Percentiles rank a stretch among this genome's conserved stretches.
phyloP scores from a whole-genome alignment of 2,888 invertebrate species.

The Bombyx huttoni region DNA sequence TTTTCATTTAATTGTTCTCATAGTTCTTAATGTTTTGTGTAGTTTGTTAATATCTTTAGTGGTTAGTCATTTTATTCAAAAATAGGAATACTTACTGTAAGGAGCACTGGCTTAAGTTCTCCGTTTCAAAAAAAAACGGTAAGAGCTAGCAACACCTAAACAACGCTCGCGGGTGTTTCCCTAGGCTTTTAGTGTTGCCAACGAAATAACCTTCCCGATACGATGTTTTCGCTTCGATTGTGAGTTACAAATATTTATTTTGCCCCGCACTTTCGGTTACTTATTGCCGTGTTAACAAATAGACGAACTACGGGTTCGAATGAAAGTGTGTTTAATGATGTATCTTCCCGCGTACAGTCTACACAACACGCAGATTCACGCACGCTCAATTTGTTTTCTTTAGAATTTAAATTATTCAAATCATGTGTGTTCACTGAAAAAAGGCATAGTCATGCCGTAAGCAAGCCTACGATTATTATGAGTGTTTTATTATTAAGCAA shows the following conservation, averaged over 20 bases:
- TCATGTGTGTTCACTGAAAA: background rate
- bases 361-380: too few species aligned
- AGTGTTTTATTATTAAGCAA: background rate
- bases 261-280: slow-evolving; percentile 34
- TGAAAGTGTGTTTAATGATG: slow-evolving; percentile 3
- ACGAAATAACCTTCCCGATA: slow-evolving; percentile 32
- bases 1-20: too few species aligned
- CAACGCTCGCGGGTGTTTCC: slow-evolving; percentile 37
- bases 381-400: background rate
- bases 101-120: too few species aligned
- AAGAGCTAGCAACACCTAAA: slow-evolving; percentile 4
- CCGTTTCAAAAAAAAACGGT: background rate
- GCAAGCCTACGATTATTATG: background rate
- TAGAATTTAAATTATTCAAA: background rate
- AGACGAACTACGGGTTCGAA: slow-evolving; percentile 9
- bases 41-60: too few species aligned
- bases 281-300: slow-evolving; percentile 58
- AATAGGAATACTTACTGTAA: too few species aligned
- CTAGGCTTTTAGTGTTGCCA: slow-evolving; percentile 50
- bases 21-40: too few species aligned
- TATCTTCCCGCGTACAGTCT: too few species aligned
- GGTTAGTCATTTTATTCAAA: too few species aligned
- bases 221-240: slow-evolving; percentile 26
- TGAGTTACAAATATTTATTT: slow-evolving; percentile 52
- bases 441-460: background rate